phyloP scores from a whole-genome alignment of 1,140 invertebrate genomes.

The Leptinotarsa undecemlineata region DNA sequence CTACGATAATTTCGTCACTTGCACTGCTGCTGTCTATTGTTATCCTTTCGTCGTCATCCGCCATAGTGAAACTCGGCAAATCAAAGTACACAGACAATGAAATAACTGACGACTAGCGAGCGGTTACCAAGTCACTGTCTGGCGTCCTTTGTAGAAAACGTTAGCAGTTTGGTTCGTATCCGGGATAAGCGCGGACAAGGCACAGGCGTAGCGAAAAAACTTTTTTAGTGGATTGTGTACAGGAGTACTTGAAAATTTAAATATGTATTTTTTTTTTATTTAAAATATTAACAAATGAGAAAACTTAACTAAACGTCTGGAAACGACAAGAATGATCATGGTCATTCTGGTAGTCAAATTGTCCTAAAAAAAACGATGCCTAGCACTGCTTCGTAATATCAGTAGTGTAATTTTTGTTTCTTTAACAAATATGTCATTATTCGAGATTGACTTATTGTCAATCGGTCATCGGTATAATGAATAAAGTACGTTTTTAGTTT shows the following conservation, averaged over 20 bases:
- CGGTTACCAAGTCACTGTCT: conserved; percentile 1
- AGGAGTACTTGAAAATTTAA: background rate
- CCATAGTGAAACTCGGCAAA: conserved; percentile 30
- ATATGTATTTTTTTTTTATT: too few species aligned
- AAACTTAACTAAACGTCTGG: too few species aligned
- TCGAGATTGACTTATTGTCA: too few species aligned
- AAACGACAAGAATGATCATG: too few species aligned
- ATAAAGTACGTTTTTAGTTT: too few species aligned
- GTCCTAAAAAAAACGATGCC: too few species aligned
- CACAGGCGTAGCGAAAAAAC: background rate
- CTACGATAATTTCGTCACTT: conserved; percentile 37
- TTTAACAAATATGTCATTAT: too few species aligned
- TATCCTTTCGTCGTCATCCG: conserved; percentile 24
- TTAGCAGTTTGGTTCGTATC: conserved; percentile 17
- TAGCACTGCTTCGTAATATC: too few species aligned
- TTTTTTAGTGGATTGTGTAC: background rate
- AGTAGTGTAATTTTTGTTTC: too few species aligned
- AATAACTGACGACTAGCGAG: background rate
- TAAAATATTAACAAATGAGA: too few species aligned
- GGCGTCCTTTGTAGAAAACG: background rate
- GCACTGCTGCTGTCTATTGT: background rate
- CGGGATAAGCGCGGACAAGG: conserved; percentile 8
- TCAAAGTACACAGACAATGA: background rate
- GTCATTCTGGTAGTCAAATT: too few species aligned
- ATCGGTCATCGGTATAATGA: too few species aligned